These are phyloP conservation scores for Torymus tubicola DNA, from an alignment of 2,888 invertebrate species.

Conservation along the genomic window DNA sequence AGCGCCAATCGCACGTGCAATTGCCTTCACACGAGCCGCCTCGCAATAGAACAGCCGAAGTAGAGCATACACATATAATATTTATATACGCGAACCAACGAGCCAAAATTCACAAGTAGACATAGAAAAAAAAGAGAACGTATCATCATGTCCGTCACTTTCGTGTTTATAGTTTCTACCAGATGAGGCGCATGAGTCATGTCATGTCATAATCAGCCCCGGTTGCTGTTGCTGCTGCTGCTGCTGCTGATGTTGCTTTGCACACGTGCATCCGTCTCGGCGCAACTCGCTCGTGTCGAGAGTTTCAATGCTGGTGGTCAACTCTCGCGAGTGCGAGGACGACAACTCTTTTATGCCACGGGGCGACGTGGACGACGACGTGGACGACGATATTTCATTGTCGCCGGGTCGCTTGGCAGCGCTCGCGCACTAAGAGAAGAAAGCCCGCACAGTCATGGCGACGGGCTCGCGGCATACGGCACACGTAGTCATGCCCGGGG, in stretches of 20 bases:
- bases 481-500: conserved; percentile 89
- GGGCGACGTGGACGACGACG: background rate
- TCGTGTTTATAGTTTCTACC: conserved; percentile 67
- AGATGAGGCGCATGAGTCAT: conserved; percentile 72
- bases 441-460: conserved; percentile 82
- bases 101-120: too few species aligned
- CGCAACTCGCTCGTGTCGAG: background rate
- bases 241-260: background rate
- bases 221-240: background rate
- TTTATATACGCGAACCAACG: conserved; percentile 10
- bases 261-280: too few species aligned
- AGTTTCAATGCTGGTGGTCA: background rate
- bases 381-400: background rate
- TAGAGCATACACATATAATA: conserved; percentile 7
- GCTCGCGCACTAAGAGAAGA: conserved; percentile 75
- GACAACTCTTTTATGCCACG: background rate
- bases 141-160: conserved; percentile 38
- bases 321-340: conserved; percentile 8
- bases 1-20: too few species aligned
- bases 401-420: background rate
- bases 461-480: conserved; percentile 90
- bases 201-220: conserved; percentile 65
- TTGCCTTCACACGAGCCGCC: too few species aligned
- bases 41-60: too few species aligned
- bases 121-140: too few species aligned